Base-by-base conservation (phyloP, 2,888 invertebrate species). In the Lutraria lutraria region DNA sequence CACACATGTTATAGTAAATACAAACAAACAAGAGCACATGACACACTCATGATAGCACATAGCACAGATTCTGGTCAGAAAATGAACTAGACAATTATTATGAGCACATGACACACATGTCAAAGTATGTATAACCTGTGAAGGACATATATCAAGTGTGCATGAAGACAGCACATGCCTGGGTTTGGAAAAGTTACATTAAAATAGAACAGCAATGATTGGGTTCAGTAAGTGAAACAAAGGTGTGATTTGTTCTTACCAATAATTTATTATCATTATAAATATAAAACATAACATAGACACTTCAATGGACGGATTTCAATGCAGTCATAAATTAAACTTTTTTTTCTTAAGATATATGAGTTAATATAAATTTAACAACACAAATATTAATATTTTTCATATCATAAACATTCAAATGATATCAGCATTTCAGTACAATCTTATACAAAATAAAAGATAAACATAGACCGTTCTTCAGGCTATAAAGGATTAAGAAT, bases 191-290 rank as follows among this genome's bases (percentile, higher is more conserved):
- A 43, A 43, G 43, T 4, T 43, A 8, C 8, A 43, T 8, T 43
- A 43, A 43, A 43, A 43, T 43, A 43, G 8, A 43, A 43, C 12
- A 13, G 15, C 56, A 56, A 13, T 15, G 12, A 56, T 3, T 16
- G 56, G 56, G 15, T 56, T 56, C 1, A 56, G 12, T 2, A 56
- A 56, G 56, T 56, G 2, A 4, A 15, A 56, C 13, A 13, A 56
- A 3, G 1, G 15, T 12, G 12, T 56, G 3, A 25, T 25, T 25
- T 68, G 76, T 34, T 76, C 76, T 76, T 76, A 76, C 34, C 29
- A 76, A 76, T 76, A 31, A 76, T 76, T 76, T 76, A 76, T 76
- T 76, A 76, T 76, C 16, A 76, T 76, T 19, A 34, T 34, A 76
- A 76, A 76, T 34, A 34, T 34, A 76, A 76, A 76, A 76, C 25